phyloP scores from a whole-genome alignment of 2,888 invertebrate genomes.

The Drosophila putrida region DNA sequence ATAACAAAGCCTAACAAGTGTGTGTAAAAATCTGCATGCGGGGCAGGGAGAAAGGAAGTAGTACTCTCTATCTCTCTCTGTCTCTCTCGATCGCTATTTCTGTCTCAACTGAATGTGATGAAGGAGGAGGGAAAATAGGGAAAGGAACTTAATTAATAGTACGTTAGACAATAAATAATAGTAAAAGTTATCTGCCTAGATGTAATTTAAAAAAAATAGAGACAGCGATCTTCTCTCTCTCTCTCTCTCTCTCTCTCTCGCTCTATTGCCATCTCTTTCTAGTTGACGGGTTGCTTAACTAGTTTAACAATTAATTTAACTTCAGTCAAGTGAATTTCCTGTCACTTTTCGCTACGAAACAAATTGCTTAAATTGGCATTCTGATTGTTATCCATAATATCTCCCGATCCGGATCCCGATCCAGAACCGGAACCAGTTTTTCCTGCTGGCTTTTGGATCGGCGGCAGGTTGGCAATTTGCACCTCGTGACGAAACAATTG shows the following conservation, averaged over 20 bases:
- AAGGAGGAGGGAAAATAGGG: too few species aligned
- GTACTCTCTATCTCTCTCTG: too few species aligned
- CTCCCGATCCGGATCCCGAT: neutral
- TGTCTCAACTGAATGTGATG: too few species aligned
- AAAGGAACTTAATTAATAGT: neutral
- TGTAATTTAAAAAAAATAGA: neutral
- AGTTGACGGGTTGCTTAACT: conserved; percentile 15
- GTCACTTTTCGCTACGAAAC: conserved; percentile 79
- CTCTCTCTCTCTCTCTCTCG: neutral
- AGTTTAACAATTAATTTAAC: conserved; percentile 65
- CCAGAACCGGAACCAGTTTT: neutral
- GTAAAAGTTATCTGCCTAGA: neutral
- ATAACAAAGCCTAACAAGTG: conserved; percentile 51
- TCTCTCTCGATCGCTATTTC: too few species aligned
- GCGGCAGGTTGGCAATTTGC: conserved; percentile 93
- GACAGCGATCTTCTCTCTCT: neutral
- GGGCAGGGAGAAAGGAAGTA: neutral
- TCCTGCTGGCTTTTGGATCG: conserved; percentile 85
- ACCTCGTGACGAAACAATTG: conserved; percentile 95
- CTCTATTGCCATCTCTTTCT: neutral
- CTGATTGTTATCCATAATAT: conserved; percentile 82
- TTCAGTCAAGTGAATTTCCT: conserved; percentile 63
- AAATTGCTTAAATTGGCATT: conserved; percentile 79
- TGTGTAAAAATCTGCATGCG: conserved; percentile 4
- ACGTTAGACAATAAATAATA: neutral